Percentiles rank a stretch among this genome's conserved stretches.
Conservation (phyloP, 2,888 invertebrate genomes). For the Desoria tigrina region DNA sequence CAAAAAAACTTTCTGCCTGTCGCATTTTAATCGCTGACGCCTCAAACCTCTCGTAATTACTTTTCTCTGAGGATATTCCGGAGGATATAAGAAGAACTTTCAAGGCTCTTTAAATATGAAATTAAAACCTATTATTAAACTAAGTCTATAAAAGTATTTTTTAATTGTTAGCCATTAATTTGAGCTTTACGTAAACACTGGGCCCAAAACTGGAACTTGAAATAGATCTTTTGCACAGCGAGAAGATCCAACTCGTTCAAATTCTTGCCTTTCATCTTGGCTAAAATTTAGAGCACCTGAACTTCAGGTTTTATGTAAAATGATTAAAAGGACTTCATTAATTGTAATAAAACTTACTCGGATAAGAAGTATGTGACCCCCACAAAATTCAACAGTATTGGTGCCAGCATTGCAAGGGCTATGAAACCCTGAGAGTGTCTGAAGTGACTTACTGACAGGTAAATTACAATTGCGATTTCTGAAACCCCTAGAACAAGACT, state of each 20-base stretch:
- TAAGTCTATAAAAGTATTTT: background rate
- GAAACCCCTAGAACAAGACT: constrained; percentile 38
- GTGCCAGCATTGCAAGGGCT: constrained; percentile 50
- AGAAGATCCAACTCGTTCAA: constrained; percentile 39
- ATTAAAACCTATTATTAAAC: too few species aligned
- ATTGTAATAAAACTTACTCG: constrained; percentile 38
- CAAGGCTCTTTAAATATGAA: constrained; percentile 32
- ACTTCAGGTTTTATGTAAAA: background rate
- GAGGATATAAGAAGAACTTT: constrained; percentile 44
- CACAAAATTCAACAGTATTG: constrained; percentile 48
- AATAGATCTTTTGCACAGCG: constrained; percentile 47
- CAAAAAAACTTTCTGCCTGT: constrained; percentile 47
- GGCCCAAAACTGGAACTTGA: constrained; percentile 50
- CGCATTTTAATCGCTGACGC: constrained; percentile 50
- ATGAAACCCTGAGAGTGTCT: constrained; percentile 32
- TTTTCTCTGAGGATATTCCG: constrained; percentile 32
- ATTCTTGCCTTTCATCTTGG: constrained; percentile 38
- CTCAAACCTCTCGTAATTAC: constrained; percentile 49
- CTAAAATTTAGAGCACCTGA: constrained; percentile 33
- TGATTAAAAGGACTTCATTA: background rate
- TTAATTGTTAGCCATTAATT: too few species aligned
- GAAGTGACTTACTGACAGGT: constrained; percentile 41
- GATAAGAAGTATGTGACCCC: constrained; percentile 53
- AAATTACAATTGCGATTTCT: constrained; percentile 48
- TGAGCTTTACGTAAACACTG: constrained; percentile 46